phyloP scores from a whole-genome alignment of 2,888 invertebrate genomes.

The Netelia fuscicornis region DNA sequence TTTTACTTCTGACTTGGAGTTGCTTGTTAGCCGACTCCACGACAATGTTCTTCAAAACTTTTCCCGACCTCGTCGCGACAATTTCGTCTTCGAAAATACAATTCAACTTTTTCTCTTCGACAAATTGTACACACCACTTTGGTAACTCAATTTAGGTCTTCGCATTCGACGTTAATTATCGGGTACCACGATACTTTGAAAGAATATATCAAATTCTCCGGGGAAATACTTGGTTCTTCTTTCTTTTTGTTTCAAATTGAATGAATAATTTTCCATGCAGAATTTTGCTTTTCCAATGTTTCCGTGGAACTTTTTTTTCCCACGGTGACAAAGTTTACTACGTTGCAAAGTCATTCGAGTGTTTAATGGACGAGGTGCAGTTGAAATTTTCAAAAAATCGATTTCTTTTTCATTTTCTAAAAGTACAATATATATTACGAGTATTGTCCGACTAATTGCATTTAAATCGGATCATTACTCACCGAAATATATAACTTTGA shows the following conservation, averaged over 20 bases:
- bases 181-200: neutral
- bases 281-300: neutral
- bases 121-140: neutral
- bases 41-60: neutral
- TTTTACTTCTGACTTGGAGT: neutral
- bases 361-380: no score
- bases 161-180: neutral
- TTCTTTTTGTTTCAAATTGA: no score
- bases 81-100: neutral
- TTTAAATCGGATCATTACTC: no score
- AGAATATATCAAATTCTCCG: conserved; percentile 12
- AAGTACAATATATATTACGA: no score
- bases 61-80: neutral
- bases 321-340: no score
- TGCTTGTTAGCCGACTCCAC: conserved; percentile 11
- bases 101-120: neutral
- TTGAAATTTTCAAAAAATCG: no score
- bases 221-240: neutral
- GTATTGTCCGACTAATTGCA: no score
- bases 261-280: no score
- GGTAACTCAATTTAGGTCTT: neutral
- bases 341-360: no score
- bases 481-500: no score
- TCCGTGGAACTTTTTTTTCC: neutral
- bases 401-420: no score